Percentiles rank a stretch among this genome's conserved stretches.
Conservation (phyloP, 2,888 invertebrate genomes). For the Hipparchia sbordonii region DNA sequence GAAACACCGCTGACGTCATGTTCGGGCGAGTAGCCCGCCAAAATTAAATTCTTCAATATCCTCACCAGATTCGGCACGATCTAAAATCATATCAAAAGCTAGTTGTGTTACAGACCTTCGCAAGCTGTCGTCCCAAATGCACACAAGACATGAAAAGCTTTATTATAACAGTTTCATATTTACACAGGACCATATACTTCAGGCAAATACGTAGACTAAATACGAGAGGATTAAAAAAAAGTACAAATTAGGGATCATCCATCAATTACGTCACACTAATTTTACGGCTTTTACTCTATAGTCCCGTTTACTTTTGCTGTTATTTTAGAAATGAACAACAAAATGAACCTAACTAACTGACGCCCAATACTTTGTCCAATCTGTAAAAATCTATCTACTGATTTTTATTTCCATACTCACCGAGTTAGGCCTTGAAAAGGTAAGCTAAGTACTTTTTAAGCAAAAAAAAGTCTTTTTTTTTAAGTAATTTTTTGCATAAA, state of each 20-base stretch:
- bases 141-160: constrained; percentile 43
- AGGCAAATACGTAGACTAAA: constrained; percentile 31
- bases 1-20: constrained; percentile 99
- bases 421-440: no score
- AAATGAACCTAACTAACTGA: no score
- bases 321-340: no score
- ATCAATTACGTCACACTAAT: constrained; percentile 1
- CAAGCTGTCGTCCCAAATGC: constrained; percentile 42
- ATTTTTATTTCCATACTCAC: no score
- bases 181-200: constrained; percentile 32
- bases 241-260: not conserved
- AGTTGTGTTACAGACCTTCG: not conserved
- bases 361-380: no score
- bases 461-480: no score
- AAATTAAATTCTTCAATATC: constrained; percentile 98
- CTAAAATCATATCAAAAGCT: constrained; percentile 74
- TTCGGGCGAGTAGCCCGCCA: constrained; percentile 99
- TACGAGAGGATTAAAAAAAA: constrained; percentile 20
- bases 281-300: not conserved
- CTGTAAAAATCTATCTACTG: no score
- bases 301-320: no score
- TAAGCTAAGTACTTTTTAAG: no score
- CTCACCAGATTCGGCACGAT: constrained; percentile 99
- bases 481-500: no score
- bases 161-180: constrained; percentile 22